Evolutionary conservation across 2,797 vertebrate genomes (phyloP).

Genomic region (Enteromius fasciolatus): DNA sequence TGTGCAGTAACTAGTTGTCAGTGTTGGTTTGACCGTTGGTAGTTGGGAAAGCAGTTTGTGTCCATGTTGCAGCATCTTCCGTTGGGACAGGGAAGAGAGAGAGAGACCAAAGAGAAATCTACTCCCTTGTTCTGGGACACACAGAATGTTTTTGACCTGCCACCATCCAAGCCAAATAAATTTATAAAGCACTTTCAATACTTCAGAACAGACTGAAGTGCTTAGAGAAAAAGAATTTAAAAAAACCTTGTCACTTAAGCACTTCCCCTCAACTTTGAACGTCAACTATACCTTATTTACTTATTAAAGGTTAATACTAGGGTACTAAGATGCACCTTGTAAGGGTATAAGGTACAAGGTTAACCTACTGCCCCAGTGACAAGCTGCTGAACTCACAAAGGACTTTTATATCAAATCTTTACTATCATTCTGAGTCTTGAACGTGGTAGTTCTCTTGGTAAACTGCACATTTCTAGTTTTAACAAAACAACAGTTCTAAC

Average conservation of each 20-base stretch:
- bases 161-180: not conserved
- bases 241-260: not conserved
- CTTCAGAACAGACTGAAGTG: not conserved
- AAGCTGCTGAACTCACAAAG: too few species aligned
- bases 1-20: conserved; percentile 17
- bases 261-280: not conserved
- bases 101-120: not conserved
- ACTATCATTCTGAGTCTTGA: too few species aligned
- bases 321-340: not conserved
- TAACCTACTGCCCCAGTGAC: too few species aligned
- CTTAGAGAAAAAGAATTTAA: not conserved
- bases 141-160: not conserved
- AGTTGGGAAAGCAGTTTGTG: conserved; percentile 48
- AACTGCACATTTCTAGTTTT: not conserved
- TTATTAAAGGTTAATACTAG: not conserved
- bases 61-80: conserved; percentile 52
- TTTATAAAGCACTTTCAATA: not conserved
- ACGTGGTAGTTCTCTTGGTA: not conserved
- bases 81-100: conserved; percentile 34
- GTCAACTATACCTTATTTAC: not conserved
- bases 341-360: too few species aligned
- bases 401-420: too few species aligned
- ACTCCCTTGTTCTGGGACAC: not conserved
- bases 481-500: too few species aligned
- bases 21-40: conserved; percentile 37